These are phyloP conservation scores for Mimachlamys varia DNA, from an alignment of 2,888 invertebrate species.

Conservation along the genomic window DNA sequence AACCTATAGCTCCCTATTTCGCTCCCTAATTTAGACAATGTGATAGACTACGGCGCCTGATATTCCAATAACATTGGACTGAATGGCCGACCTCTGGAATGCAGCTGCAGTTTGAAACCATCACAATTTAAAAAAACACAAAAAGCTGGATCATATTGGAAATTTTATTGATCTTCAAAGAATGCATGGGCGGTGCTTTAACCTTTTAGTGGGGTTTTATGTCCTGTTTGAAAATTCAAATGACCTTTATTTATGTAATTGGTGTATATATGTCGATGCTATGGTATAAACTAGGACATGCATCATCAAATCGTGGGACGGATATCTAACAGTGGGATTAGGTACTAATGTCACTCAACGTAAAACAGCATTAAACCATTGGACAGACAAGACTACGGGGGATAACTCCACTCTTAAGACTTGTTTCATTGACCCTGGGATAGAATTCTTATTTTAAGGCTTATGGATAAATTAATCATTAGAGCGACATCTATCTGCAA, in stretches of 20 bases:
- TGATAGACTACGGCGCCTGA: background rate
- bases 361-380: too few relatives aligned
- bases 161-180: background rate
- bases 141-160: background rate
- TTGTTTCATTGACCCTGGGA: too few relatives aligned
- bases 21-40: background rate
- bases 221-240: background rate
- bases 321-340: too few relatives aligned
- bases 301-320: background rate
- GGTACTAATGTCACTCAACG: too few relatives aligned
- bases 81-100: background rate
- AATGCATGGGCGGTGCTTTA: background rate
- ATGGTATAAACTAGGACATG: background rate
- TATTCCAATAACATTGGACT: background rate
- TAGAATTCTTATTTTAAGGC: too few relatives aligned
- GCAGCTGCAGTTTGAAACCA: background rate
- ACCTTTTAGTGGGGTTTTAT: background rate
- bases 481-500: too few relatives aligned
- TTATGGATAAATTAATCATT: too few relatives aligned
- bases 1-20: background rate
- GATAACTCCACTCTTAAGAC: background rate
- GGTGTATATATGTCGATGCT: background rate
- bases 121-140: background rate
- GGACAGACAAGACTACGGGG: background rate
- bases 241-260: background rate